Evolutionary conservation across 2,113 vertebrate species (phyloP).

Genomic region (Genyomyrus donnyi): DNA sequence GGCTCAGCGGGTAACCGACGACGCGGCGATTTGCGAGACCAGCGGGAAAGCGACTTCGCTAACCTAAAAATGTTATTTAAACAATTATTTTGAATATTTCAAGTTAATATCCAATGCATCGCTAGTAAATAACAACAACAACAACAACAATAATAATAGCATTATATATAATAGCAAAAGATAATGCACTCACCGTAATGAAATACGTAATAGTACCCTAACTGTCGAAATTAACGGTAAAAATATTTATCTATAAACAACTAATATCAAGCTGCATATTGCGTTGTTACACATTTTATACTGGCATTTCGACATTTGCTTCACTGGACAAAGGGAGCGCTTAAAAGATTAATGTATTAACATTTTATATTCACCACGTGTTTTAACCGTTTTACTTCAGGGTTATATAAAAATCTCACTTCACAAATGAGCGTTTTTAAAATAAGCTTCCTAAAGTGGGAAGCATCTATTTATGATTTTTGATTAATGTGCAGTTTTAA

Average conservation of each 20-base stretch:
- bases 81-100: background rate
- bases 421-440: background rate
- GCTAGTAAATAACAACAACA: background rate
- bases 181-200: background rate
- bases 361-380: background rate
- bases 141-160: background rate
- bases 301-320: background rate
- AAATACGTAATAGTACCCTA: background rate
- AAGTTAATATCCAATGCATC: background rate
- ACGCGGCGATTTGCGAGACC: background rate
- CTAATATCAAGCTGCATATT: background rate
- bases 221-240: background rate
- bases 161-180: background rate
- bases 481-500: background rate
- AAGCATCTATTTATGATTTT: background rate
- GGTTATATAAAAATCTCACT: background rate
- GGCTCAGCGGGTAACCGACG: background rate
- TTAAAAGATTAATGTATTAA: conserved; percentile 10
- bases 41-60: background rate
- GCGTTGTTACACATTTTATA: background rate
- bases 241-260: background rate
- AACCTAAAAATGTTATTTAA: background rate
- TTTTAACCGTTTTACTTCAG: background rate
- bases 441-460: background rate
- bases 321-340: conserved; percentile 4